Evolutionary conservation across 1,140 invertebrate species (phyloP).

Genomic region (Drosophila pallidifrons): DNA sequence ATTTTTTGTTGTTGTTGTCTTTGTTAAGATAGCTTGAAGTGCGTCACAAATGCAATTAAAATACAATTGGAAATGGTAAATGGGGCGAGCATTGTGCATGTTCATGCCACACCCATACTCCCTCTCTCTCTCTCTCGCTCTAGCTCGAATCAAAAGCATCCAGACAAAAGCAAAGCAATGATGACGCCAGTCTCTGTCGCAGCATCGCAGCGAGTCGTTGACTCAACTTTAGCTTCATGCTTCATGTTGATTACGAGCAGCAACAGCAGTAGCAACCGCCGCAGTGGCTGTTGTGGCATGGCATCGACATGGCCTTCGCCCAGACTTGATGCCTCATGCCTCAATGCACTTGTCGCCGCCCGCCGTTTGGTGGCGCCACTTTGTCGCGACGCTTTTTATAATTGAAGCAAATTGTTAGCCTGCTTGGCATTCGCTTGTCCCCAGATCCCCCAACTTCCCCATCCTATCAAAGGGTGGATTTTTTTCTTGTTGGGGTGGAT

Average conservation of each 20-base stretch:
- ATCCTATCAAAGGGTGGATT: neutral
- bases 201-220: slow-evolving; percentile 31
- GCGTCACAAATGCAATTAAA: slow-evolving; percentile 42
- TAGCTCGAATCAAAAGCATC: neutral
- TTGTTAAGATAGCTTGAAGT: neutral
- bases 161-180: slow-evolving; percentile 14
- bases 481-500: neutral
- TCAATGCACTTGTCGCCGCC: slow-evolving; percentile 57
- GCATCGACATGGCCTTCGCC: slow-evolving; percentile 33
- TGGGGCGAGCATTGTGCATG: neutral
- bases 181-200: neutral
- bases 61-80: slow-evolving; percentile 32
- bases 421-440: slow-evolving; percentile 73
- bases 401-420: slow-evolving; percentile 82
- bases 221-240: slow-evolving; percentile 23
- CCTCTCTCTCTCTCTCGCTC: too few species aligned
- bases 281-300: slow-evolving; percentile 7
- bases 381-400: slow-evolving; percentile 83
- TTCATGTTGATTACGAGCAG: slow-evolving; percentile 62
- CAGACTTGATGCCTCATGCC: slow-evolving; percentile 27
- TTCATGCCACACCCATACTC: neutral
- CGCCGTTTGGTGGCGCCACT: slow-evolving; percentile 72
- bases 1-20: too few species aligned
- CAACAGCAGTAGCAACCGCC: slow-evolving; percentile 7
- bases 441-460: neutral